These are phyloP conservation scores for Apamea monoglypha DNA, from an alignment of 2,888 invertebrate species.

Conservation along the genomic window DNA sequence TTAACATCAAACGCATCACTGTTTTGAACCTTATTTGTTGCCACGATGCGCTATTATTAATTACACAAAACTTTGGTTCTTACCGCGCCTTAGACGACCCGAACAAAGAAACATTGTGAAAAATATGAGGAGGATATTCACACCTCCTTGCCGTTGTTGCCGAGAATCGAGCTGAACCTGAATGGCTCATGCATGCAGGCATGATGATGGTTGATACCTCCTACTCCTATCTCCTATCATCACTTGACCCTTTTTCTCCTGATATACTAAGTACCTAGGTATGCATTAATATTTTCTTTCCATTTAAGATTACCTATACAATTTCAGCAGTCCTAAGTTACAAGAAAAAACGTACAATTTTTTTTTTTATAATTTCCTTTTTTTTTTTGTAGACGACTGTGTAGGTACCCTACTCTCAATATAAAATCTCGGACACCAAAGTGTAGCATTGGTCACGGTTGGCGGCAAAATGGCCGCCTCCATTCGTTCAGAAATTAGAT, in stretches of 20 bases:
- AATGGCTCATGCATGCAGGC: too few relatives aligned
- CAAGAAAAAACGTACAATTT: neutral
- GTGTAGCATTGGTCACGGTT: slow-evolving; percentile 75
- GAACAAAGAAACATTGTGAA: too few relatives aligned
- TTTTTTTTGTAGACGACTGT: slow-evolving; percentile 14
- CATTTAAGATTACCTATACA: too few relatives aligned
- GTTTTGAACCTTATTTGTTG: neutral
- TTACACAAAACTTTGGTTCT: too few relatives aligned
- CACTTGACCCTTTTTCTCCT: too few relatives aligned
- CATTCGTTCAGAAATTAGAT: slow-evolving; percentile 82
- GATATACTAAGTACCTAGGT: too few relatives aligned
- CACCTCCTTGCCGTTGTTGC: neutral
- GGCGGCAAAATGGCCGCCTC: slow-evolving; percentile 70
- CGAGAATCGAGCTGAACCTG: too few relatives aligned
- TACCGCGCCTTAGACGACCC: too few relatives aligned
- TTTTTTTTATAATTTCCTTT: neutral
- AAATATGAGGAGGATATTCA: neutral
- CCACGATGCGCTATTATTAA: too few relatives aligned
- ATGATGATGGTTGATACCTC: too few relatives aligned
- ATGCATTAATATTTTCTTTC: neutral
- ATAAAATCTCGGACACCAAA: slow-evolving; percentile 66
- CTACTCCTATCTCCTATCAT: too few relatives aligned
- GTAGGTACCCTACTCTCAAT: slow-evolving; percentile 29
- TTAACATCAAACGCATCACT: neutral
- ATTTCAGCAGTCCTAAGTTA: neutral